Percentiles rank a stretch among this genome's conserved stretches.
phyloP scores from a whole-genome alignment of 2,888 invertebrate genomes.

The Epinotia demarniana region DNA sequence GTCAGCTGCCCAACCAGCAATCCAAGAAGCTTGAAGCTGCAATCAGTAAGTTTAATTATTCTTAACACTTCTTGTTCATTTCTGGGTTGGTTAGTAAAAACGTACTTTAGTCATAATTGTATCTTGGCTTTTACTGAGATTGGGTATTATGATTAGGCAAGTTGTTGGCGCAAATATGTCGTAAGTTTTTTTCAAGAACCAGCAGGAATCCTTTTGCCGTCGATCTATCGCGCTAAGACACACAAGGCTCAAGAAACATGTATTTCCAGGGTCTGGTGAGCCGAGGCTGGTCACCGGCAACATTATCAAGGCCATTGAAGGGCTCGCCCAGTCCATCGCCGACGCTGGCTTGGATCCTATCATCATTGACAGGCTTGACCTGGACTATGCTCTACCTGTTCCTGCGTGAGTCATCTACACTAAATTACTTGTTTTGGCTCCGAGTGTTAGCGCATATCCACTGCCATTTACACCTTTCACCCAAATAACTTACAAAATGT shows the following conservation, averaged over 20 bases:
- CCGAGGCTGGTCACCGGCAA: conserved; percentile 39
- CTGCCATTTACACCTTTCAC: no score
- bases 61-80: not conserved
- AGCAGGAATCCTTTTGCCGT: no score
- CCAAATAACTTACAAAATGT: no score
- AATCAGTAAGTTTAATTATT: conserved; percentile 15
- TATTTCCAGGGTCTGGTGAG: conserved; percentile 17
- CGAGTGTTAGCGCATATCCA: no score
- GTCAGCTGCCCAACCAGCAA: conserved; percentile 48
- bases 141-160: no score
- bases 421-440: not conserved
- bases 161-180: no score
- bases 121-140: no score
- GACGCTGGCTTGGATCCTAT: conserved; percentile 66
- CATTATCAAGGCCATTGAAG: conserved; percentile 56
- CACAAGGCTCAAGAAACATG: no score
- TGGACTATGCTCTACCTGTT: conserved; percentile 54
- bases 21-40: conserved; percentile 33
- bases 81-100: no score
- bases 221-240: no score
- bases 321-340: conserved; percentile 53
- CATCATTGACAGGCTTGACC: conserved; percentile 37
- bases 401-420: conserved; percentile 63
- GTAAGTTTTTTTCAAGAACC: no score
- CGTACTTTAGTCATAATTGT: no score